Percentiles rank a stretch among this genome's conserved stretches.
These are phyloP conservation scores for Trichosurus vulpecula DNA, from an alignment of 2,797 vertebrate genomes.

Conservation along the genomic window DNA sequence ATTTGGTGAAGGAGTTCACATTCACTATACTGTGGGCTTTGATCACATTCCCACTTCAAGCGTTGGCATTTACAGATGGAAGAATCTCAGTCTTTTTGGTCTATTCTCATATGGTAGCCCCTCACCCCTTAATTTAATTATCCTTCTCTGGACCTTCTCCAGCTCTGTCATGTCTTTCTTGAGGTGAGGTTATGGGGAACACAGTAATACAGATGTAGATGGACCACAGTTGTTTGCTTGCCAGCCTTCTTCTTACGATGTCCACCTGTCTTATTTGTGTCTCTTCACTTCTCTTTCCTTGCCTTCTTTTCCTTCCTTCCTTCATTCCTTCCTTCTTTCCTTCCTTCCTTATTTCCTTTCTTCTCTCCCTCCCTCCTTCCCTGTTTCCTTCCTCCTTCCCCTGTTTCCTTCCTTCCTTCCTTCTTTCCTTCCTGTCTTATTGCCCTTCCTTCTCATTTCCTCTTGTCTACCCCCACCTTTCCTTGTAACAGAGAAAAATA, in stretches of 20 bases:
- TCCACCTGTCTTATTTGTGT: background rate
- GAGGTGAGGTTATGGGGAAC: background rate
- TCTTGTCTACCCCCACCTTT: too few species aligned
- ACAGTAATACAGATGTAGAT: background rate
- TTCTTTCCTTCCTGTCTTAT: too few species aligned
- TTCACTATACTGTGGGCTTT: background rate
- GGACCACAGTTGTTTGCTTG: background rate
- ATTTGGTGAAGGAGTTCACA: background rate
- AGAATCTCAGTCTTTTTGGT: background rate
- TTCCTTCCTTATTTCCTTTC: too few species aligned
- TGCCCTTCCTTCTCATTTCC: too few species aligned
- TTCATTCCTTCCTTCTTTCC: too few species aligned
- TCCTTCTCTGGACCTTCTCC: background rate
- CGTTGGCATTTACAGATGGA: background rate
- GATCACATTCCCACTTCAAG: background rate
- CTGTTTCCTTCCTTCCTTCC: too few species aligned
- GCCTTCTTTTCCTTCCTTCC: too few species aligned
- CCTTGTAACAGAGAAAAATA: too few species aligned
- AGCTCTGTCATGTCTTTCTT: background rate
- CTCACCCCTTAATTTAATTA: background rate
- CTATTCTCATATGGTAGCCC: background rate
- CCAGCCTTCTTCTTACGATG: background rate
- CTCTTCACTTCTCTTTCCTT: background rate
- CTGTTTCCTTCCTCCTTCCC: rapidly evolving
- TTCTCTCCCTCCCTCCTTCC: too few species aligned